Percentiles rank a stretch among this genome's conserved stretches.
phyloP scores from a whole-genome alignment of 2,113 vertebrate genomes.

The Strix uralensis region DNA sequence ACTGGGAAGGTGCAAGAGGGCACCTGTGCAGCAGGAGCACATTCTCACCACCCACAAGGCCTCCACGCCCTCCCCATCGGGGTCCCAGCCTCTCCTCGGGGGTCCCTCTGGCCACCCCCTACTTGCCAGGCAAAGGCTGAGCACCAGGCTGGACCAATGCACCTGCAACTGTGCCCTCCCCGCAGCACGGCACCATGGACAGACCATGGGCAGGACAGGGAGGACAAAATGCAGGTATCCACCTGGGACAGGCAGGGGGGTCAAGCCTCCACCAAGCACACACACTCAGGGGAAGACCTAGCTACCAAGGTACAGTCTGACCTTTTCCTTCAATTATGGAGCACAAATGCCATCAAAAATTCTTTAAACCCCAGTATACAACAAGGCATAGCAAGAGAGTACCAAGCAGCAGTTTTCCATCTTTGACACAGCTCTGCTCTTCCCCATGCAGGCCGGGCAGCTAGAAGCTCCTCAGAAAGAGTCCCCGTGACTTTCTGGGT shows the following conservation, averaged over 20 bases:
- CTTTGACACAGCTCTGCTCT: background rate
- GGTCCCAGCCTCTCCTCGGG: background rate
- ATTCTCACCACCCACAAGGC: background rate
- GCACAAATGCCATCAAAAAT: background rate
- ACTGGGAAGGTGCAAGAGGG: background rate
- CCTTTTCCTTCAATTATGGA: background rate
- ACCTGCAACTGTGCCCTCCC: background rate
- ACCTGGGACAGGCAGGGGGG: background rate
- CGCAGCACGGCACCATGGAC: accelerated
- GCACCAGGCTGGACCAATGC: background rate
- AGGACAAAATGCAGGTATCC: background rate
- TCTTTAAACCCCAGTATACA: background rate
- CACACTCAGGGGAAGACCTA: accelerated
- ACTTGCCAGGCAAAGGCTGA: background rate
- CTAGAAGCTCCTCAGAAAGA: background rate
- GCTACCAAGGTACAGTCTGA: background rate
- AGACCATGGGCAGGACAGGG: background rate
- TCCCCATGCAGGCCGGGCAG: accelerated
- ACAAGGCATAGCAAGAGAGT: background rate
- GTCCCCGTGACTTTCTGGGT: background rate
- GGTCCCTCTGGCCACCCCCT: accelerated
- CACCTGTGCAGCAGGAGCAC: accelerated
- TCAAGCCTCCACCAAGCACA: accelerated
- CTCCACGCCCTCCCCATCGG: accelerated
- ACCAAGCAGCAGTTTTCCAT: background rate